Conservation (phyloP, 1,140 invertebrate species). For the Homalodisca vitripennis region DNA sequence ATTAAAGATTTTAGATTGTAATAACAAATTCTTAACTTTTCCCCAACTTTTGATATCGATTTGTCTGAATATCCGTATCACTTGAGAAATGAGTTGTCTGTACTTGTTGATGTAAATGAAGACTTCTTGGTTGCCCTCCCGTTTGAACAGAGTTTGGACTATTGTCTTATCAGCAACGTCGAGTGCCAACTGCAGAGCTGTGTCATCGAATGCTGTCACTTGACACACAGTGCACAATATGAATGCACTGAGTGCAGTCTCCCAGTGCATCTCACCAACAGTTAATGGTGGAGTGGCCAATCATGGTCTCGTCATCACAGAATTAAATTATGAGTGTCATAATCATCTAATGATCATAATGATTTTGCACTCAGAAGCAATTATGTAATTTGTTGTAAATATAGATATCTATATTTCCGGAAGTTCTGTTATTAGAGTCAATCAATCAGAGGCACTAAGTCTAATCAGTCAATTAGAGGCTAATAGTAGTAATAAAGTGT, state of each 20-base stretch:
- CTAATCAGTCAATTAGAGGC: too few relatives aligned
- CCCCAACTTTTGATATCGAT: not conserved
- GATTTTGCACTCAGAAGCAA: too few relatives aligned
- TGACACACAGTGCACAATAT: not conserved
- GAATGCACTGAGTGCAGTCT: too few relatives aligned
- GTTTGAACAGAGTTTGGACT: not conserved
- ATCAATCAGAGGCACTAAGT: too few relatives aligned
- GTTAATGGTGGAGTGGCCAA: not conserved
- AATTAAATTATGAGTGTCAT: too few relatives aligned
- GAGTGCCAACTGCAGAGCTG: not conserved
- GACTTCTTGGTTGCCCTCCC: constrained; percentile 1
- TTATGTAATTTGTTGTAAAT: too few relatives aligned
- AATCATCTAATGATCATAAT: too few relatives aligned
- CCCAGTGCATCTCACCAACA: too few relatives aligned
- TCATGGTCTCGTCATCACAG: not conserved
- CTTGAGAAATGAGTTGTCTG: not conserved
- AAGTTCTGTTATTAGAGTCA: too few relatives aligned
- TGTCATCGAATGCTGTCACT: not conserved
- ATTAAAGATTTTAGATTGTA: not conserved
- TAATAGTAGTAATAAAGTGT: too few relatives aligned
- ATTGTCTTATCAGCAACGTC: not conserved
- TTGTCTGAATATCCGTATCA: not conserved
- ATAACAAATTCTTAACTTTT: not conserved
- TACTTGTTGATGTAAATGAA: constrained; percentile 6
- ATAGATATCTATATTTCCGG: too few relatives aligned